Conservation (phyloP, 2,888 invertebrate genomes). For the Macrosoma leucophasiata region DNA sequence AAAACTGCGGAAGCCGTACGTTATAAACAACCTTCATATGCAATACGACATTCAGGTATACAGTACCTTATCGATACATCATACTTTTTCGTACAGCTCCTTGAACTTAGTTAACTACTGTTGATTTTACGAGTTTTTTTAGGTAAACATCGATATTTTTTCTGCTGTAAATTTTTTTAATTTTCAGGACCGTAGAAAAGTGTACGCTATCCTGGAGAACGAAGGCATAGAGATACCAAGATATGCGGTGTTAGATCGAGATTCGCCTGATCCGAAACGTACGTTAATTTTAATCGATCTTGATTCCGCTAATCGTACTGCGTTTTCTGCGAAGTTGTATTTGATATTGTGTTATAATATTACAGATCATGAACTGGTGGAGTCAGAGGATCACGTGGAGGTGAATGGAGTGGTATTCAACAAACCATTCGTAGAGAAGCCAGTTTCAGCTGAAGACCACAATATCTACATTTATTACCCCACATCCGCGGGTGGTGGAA, state of each 20-base stretch:
- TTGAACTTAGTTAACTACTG: neutral
- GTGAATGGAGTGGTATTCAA: slow-evolving; percentile 96
- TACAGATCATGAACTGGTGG: slow-evolving; percentile 91
- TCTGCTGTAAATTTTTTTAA: slow-evolving; percentile 6
- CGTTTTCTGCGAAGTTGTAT: slow-evolving; percentile 1
- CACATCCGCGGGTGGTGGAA: slow-evolving; percentile 97
- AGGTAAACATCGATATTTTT: no score
- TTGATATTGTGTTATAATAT: neutral
- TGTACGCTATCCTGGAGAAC: slow-evolving; percentile 93
- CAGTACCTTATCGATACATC: no score
- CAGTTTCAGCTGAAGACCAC: slow-evolving; percentile 99
- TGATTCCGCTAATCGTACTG: slow-evolving; percentile 1
- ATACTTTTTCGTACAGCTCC: neutral
- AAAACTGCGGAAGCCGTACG: slow-evolving; percentile 93
- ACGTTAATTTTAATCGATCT: slow-evolving; percentile 45
- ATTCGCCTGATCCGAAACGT: slow-evolving; percentile 94
- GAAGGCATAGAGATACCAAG: slow-evolving; percentile 98
- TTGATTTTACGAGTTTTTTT: no score
- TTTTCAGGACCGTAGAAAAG: slow-evolving; percentile 89
- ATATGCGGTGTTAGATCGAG: slow-evolving; percentile 97
- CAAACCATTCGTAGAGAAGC: slow-evolving; percentile 99
- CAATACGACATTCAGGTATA: slow-evolving; percentile 96
- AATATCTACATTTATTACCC: slow-evolving; percentile 99
- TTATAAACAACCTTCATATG: slow-evolving; percentile 98
- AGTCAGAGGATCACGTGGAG: slow-evolving; percentile 98